These are phyloP conservation scores for Operophtera brumata DNA, from an alignment of 2,888 invertebrate species.

Conservation along the genomic window DNA sequence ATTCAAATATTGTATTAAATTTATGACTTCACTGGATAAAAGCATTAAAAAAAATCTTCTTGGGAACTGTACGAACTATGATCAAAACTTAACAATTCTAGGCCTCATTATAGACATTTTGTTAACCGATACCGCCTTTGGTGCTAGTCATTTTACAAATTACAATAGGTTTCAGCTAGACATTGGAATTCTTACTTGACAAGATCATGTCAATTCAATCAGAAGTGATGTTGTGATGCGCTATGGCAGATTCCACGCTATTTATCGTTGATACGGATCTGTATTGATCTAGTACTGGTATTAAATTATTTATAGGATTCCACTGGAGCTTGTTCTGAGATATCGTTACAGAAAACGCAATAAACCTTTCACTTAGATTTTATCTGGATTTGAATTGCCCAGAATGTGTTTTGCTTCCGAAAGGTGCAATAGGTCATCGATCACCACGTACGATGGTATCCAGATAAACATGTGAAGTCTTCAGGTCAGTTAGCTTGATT, in stretches of 20 bases:
- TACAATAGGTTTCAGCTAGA: neutral
- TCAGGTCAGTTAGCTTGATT: constrained; percentile 19
- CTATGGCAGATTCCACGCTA: constrained; percentile 4
- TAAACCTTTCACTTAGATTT: constrained; percentile 48
- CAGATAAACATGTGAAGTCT: constrained; percentile 40
- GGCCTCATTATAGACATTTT: no score
- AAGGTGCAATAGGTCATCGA: constrained; percentile 48
- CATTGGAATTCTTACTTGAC: constrained; percentile 4
- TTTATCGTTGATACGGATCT: constrained; percentile 21
- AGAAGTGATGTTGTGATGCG: neutral
- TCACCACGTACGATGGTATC: constrained; percentile 47
- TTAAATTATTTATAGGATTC: constrained; percentile 24
- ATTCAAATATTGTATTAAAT: no score
- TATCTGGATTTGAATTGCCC: constrained; percentile 38
- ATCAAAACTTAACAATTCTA: no score
- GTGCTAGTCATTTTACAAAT: constrained; percentile 4
- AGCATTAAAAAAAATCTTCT: no score
- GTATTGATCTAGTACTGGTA: constrained; percentile 7
- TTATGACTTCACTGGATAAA: no score
- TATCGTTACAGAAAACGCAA: constrained; percentile 30
- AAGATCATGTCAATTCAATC: constrained; percentile 16
- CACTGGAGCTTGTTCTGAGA: constrained; percentile 21
- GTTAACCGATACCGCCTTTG: no score
- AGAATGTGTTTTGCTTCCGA: constrained; percentile 46
- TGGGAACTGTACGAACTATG: no score